Evolutionary conservation across 2,888 invertebrate genomes (phyloP).

Genomic region (Troilus luridus): DNA sequence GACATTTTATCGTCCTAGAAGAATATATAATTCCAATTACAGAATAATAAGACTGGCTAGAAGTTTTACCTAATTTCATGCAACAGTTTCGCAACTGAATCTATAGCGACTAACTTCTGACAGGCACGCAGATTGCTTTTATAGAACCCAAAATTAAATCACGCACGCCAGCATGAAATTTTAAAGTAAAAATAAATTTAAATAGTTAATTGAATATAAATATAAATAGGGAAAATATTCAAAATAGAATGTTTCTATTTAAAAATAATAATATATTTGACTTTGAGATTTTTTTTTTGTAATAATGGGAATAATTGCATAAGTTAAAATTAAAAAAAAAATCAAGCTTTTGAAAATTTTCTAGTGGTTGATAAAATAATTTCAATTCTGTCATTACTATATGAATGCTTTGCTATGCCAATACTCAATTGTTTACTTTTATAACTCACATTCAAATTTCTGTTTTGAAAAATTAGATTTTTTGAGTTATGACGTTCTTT

Average conservation of each 20-base stretch:
- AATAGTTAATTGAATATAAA: background rate
- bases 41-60: background rate
- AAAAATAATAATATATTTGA: too few relatives aligned
- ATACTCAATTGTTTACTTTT: too few relatives aligned
- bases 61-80: slow-evolving; percentile 2
- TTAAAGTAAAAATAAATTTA: background rate
- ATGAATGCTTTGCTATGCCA: too few relatives aligned
- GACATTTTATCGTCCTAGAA: background rate
- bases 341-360: too few relatives aligned
- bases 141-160: background rate
- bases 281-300: too few relatives aligned
- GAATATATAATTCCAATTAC: slow-evolving; percentile 20
- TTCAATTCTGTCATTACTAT: too few relatives aligned
- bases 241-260: background rate
- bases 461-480: too few relatives aligned
- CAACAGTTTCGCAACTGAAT: slow-evolving; percentile 33
- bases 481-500: too few relatives aligned
- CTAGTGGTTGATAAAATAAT: too few relatives aligned
- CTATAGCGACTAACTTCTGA: background rate
- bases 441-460: too few relatives aligned
- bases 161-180: background rate
- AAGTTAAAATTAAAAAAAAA: too few relatives aligned
- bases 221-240: background rate
- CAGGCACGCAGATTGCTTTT: slow-evolving; percentile 27
- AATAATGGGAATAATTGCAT: too few relatives aligned